A percentile compares a stretch with the other conserved stretches of the same genome.
These are phyloP conservation scores for Drosophila melanica DNA, from an alignment of 1,140 invertebrate species.

Conservation along the genomic window DNA sequence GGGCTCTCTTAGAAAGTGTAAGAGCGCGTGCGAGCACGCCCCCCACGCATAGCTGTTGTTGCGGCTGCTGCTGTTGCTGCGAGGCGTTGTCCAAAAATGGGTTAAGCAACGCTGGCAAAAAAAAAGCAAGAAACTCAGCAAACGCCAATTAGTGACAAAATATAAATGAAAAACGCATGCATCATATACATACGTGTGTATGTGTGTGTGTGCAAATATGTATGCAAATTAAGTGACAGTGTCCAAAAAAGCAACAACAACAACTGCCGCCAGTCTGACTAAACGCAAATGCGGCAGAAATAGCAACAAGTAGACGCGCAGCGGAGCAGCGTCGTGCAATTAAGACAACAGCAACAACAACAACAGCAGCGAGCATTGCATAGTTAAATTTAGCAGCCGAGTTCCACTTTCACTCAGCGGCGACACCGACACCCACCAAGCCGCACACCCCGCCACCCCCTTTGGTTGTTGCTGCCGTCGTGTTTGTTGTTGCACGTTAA, in stretches of 20 bases:
- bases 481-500: constrained; percentile 41
- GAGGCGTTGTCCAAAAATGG: constrained; percentile 45
- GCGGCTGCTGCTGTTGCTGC: constrained; percentile 30
- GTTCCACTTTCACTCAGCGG: constrained; percentile 75
- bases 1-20: constrained; percentile 63
- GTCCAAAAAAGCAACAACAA: constrained; percentile 26
- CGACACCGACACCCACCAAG: constrained; percentile 61
- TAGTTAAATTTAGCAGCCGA: constrained; percentile 78
- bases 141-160: constrained; percentile 78
- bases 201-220: constrained; percentile 25
- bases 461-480: constrained; percentile 6
- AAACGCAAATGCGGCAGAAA: constrained; percentile 71
- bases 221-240: constrained; percentile 53
- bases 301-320: constrained; percentile 72
- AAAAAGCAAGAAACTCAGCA: constrained; percentile 53
- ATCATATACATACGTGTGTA: constrained; percentile 12
- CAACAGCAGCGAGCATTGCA: constrained; percentile 61
- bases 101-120: constrained; percentile 34
- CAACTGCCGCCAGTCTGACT: constrained; percentile 75
- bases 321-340: constrained; percentile 61
- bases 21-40: constrained; percentile 56
- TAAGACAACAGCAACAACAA: constrained; percentile 70
- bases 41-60: constrained; percentile 67
- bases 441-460: constrained; percentile 24
- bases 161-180: constrained; percentile 67